phyloP scores from a whole-genome alignment of 2,888 invertebrate genomes.

The Meghimatium bilineatum region DNA sequence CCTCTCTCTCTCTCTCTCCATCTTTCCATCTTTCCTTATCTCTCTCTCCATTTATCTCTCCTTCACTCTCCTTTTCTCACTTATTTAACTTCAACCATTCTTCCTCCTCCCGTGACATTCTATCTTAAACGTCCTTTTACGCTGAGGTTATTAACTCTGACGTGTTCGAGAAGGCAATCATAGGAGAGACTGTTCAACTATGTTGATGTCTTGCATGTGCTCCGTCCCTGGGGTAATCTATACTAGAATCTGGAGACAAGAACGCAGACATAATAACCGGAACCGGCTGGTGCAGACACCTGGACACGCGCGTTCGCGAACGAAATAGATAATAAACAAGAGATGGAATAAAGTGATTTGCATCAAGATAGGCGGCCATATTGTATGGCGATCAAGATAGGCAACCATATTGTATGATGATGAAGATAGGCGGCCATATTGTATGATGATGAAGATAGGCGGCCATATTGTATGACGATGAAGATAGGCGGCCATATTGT shows the following conservation, averaged over 20 bases:
- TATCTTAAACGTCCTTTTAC: neutral
- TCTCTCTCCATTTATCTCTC: neutral
- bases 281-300: neutral
- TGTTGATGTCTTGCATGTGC: neutral
- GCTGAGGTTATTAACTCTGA: neutral
- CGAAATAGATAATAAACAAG: neutral
- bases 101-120: neutral
- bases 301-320: neutral
- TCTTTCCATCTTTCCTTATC: neutral
- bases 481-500: too few relatives aligned
- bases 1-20: neutral
- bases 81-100: neutral
- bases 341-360: too few relatives aligned
- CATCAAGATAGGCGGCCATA: too few relatives aligned
- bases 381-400: too few relatives aligned
- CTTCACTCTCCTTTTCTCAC: conserved; percentile 28
- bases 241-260: neutral
- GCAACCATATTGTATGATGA: too few relatives aligned
- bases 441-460: too few relatives aligned
- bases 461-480: too few relatives aligned
- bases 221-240: neutral
- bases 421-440: too few relatives aligned
- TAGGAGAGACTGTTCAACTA: neutral
- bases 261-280: neutral
- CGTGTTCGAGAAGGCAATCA: neutral